Percentiles rank a stretch among this genome's conserved stretches.
Evolutionary conservation across 2,113 vertebrate genomes (phyloP).

Genomic region (Elgaria multicarinata): DNA sequence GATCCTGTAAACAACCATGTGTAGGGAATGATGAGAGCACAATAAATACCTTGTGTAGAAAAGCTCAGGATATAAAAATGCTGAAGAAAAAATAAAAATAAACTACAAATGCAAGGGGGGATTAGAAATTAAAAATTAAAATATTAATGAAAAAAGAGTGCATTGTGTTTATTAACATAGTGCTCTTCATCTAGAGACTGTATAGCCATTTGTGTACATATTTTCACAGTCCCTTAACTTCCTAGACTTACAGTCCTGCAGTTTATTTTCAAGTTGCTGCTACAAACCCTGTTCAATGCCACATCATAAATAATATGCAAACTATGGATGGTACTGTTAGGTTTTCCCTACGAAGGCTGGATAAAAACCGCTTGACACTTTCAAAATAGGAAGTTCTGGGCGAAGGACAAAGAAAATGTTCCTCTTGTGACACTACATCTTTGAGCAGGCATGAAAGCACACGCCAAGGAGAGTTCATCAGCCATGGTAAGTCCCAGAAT

Average conservation of each 20-base stretch:
- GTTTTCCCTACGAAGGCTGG: slow-evolving; percentile 20
- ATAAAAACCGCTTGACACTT: background rate
- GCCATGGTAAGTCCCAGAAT: slow-evolving; percentile 63
- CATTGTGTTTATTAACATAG: background rate
- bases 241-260: background rate
- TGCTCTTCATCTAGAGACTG: slow-evolving; percentile 7
- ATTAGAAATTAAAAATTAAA: background rate
- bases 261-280: background rate
- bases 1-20: too few species aligned
- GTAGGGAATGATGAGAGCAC: too few species aligned
- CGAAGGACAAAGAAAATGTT: slow-evolving; percentile 10
- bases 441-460: background rate
- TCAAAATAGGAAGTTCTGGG: slow-evolving; percentile 20
- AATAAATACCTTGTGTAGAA: too few species aligned
- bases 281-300: slow-evolving; percentile 7
- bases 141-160: background rate
- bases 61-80: too few species aligned
- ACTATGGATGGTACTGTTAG: slow-evolving; percentile 32
- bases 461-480: background rate
- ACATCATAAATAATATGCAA: slow-evolving; percentile 40
- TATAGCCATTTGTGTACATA: background rate
- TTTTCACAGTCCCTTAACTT: background rate
- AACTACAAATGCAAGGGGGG: background rate
- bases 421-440: background rate
- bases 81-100: background rate